Base-by-base conservation (phyloP, 2,888 invertebrate genomes). In the Argyra leucocephala region DNA sequence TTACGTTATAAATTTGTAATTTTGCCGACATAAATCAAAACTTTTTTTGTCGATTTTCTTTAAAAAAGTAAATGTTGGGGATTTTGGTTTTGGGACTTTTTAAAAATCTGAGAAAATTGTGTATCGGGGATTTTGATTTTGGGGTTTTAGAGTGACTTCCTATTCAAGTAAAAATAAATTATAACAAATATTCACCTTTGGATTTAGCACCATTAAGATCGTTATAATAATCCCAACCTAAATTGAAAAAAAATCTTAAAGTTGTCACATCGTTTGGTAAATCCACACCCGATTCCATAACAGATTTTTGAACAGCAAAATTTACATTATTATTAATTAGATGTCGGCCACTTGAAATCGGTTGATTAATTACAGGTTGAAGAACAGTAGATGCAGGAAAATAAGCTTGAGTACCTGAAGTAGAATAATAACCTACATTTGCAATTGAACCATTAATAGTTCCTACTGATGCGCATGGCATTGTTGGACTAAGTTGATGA, bases 181-280 rank as follows among this genome's bases (percentile, higher is more conserved):
- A n/a, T n/a, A n/a, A 26, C 18, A n/a, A 61, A 61, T 18, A 22
- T 36, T 6, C 12, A 66, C 65, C 66, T 60, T 37, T 67, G 57
- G 57, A 69, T 10, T 62, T 64, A 62, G 68, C 72, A n/a, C 66
- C 69, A 18, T 62, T 64, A 9, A 68, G 57, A 37, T 68, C 68
- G 37, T 70, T 69, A 64, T 69, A 71, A 63, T 70, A 83, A 67
- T 88, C 86, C 70, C 86, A 79, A 71, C 88, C 88, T 72, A 87
- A 77, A 76, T 88, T 88, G 79, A 83, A 88, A 77, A 85, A 88
- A 74, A 83, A 87, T 66, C 86, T 83, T 67, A 88, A 76, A 7
- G 87, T 86, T 15, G 82, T 77, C 62, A 85, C 79, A 73, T 88
- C 88, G 80, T 64, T 63, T 0, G 77, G 78, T 65, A 78, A 72